Percentiles rank a stretch among this genome's conserved stretches.
These are phyloP conservation scores for Tigriopus japonicus DNA, from an alignment of 1,140 invertebrate genomes.

Conservation along the genomic window DNA sequence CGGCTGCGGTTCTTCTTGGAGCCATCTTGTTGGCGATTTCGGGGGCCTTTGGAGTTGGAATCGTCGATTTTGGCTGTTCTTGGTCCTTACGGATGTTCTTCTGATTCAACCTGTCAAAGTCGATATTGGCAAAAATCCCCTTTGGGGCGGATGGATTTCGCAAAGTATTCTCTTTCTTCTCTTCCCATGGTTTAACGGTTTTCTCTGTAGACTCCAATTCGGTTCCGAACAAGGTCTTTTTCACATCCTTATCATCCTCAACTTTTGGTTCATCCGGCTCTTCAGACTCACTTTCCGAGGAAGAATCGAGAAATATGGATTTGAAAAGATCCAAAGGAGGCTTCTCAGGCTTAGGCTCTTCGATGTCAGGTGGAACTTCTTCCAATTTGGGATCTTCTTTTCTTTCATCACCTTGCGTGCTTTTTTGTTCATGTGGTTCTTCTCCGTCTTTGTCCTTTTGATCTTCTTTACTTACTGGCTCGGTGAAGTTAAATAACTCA, in stretches of 20 bases:
- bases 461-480: slow-evolving; percentile 26
- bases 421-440: slow-evolving; percentile 19
- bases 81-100: background rate
- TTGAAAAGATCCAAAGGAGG: slow-evolving; percentile 33
- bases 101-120: slow-evolving; percentile 36
- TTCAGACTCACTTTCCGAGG: slow-evolving; percentile 29
- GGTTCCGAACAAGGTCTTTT: too few species aligned
- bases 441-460: slow-evolving; percentile 15
- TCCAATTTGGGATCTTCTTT: too few species aligned
- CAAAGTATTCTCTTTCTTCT: background rate
- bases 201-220: too few species aligned
- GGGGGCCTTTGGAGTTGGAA: background rate
- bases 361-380: too few species aligned
- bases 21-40: background rate
- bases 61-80: background rate
- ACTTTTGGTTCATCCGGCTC: slow-evolving; percentile 20
- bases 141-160: slow-evolving; percentile 9
- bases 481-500: slow-evolving; percentile 17
- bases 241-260: slow-evolving; percentile 36
- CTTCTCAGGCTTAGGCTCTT: slow-evolving; percentile 22
- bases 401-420: slow-evolving; percentile 19
- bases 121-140: slow-evolving; percentile 51
- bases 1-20: background rate
- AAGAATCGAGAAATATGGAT: slow-evolving; percentile 33
- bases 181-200: slow-evolving; percentile 30